Base-by-base conservation (phyloP, 2,113 vertebrate genomes). In the Speoplatyrhinus poulsoni region DNA sequence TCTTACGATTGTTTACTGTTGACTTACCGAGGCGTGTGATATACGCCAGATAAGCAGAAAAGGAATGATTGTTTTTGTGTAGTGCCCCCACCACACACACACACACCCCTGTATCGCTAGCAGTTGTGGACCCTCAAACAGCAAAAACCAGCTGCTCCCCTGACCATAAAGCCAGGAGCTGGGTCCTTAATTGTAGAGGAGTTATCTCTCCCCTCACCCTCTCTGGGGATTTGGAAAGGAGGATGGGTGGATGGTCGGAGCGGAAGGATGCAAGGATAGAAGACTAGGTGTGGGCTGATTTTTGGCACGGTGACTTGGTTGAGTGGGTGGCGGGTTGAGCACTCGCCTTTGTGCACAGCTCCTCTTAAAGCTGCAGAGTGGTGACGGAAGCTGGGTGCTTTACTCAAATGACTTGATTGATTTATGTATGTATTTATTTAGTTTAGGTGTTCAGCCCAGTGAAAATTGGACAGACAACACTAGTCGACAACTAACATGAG, bases 141-240 rank as follows among this genome's bases (percentile, higher is more conserved):
- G 72, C 74, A 67, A 78, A 63, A 91, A 92, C 80, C 92, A 92
- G 88, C 88, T 92, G 91, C 88, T 88, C 73, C 76, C 87, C 84
- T 85, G 89, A 92, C 89, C 90, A 89, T 93, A 92, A 91, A 92
- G 86, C 82, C 71, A 72, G 49, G 75, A 87, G 80, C 84, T 32
- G 76, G 84, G 85, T 79, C 85, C 83, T 82, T 91, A 91, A 93
- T 90, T 90, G 88, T 91, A 80, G 67, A 76, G 75, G 86, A 89
- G 87, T 88, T 75, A 84, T 85, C 84, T 84, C 75, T 62, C 79
- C 73, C 83, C 82, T 58, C 54, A 81, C 66, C 77, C 68, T 67
- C 73, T 79, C 73, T 64, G 65, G 80, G 79, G 71, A 82, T 3
- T 13, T 71, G 70, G 81, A 73, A 68, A 73, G 16, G 74, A 54